Conservation (phyloP, 1,140 invertebrate genomes). For the Mactra quadrangularis region DNA sequence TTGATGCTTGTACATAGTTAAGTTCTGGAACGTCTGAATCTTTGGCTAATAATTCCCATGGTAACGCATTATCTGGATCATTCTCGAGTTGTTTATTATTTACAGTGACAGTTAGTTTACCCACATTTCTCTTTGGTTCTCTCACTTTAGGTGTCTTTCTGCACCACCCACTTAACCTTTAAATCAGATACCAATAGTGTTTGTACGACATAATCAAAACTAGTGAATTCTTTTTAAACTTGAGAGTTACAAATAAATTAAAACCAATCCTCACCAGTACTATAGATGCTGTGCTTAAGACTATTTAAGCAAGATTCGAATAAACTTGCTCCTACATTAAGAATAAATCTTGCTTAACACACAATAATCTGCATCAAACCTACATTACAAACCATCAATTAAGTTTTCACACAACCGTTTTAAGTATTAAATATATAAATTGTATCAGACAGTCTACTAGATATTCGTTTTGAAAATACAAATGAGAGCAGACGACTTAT, state of each 20-base stretch:
- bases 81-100: constrained; percentile 46
- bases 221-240: too few relatives aligned
- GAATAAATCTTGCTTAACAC: too few relatives aligned
- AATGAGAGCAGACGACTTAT: too few relatives aligned
- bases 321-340: too few relatives aligned
- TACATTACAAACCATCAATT: too few relatives aligned
- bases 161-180: constrained; percentile 30
- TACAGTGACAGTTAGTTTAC: constrained; percentile 33
- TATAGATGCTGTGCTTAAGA: too few relatives aligned
- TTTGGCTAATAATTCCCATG: constrained; percentile 54
- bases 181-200: background rate
- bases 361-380: too few relatives aligned
- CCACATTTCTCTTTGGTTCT: constrained; percentile 32
- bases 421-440: too few relatives aligned
- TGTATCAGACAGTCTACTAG: too few relatives aligned
- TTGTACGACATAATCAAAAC: background rate
- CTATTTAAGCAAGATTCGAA: too few relatives aligned
- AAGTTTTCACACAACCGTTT: too few relatives aligned
- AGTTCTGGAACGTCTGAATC: constrained; percentile 41
- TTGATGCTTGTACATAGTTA: constrained; percentile 27
- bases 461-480: too few relatives aligned
- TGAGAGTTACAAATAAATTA: background rate
- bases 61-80: constrained; percentile 54
- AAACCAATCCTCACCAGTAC: background rate
- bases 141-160: constrained; percentile 34